Percentiles rank a stretch among this genome's conserved stretches.
These are phyloP conservation scores for Cydia splendana DNA, from an alignment of 1,140 invertebrate species.

Conservation along the genomic window DNA sequence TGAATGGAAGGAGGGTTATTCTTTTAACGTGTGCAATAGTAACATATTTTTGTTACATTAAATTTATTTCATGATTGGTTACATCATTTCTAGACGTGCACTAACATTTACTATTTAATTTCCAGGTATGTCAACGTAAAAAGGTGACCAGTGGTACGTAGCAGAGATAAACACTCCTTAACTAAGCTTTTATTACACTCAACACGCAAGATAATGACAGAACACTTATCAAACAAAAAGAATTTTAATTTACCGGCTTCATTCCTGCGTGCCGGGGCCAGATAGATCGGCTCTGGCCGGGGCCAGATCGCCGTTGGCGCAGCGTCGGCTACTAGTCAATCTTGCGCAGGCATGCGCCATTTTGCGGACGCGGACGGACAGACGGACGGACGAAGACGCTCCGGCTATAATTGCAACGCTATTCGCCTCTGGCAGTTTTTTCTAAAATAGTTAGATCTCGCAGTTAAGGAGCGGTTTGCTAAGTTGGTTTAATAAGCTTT, in stretches of 20 bases:
- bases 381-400: constrained; percentile 59
- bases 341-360: constrained; percentile 72
- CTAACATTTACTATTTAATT: constrained; percentile 34
- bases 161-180: constrained; percentile 23
- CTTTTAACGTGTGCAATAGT: background rate
- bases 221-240: constrained; percentile 68
- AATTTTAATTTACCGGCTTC: constrained; percentile 71
- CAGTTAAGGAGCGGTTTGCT: constrained; percentile 16
- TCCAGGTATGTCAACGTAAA: constrained; percentile 39
- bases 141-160: constrained; percentile 40
- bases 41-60: too few species aligned
- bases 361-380: constrained; percentile 56
- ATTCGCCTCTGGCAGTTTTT: constrained; percentile 62
- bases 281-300: constrained; percentile 61
- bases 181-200: constrained; percentile 42
- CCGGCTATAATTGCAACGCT: constrained; percentile 69
- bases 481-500: constrained; percentile 10
- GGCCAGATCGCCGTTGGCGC: constrained; percentile 69
- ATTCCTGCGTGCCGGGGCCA: constrained; percentile 57
- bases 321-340: constrained; percentile 75
- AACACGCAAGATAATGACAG: constrained; percentile 58
- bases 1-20: constrained; percentile 12
- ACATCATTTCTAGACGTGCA: background rate
- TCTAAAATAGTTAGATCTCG: constrained; percentile 56
- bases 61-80: too few species aligned